Conservation (phyloP, 1,140 invertebrate species). For the Tetranychus cinnabarinus region DNA sequence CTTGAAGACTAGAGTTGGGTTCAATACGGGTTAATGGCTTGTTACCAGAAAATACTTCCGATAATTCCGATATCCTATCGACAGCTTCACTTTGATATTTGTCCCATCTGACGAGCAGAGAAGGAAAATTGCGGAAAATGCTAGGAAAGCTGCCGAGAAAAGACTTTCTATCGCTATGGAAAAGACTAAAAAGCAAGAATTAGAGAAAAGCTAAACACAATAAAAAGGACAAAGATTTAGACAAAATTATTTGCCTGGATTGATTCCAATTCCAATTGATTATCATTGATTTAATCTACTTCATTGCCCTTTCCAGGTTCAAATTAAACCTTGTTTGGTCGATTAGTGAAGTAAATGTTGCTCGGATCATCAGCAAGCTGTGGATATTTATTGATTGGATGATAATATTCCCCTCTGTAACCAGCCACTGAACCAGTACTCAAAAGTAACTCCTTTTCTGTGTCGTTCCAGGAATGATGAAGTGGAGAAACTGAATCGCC, state of each 20-base stretch:
- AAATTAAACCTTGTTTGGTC: not conserved
- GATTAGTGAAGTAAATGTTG: slow-evolving; percentile 58
- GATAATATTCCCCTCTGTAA: slow-evolving; percentile 66
- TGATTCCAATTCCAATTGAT: too few relatives aligned
- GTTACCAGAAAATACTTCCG: slow-evolving; percentile 66
- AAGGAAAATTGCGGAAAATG: too few relatives aligned
- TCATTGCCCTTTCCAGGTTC: too few relatives aligned
- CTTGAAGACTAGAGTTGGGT: slow-evolving; percentile 64
- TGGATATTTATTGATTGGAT: slow-evolving; percentile 65
- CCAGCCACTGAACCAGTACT: slow-evolving; percentile 62
- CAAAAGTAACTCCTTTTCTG: slow-evolving; percentile 69
- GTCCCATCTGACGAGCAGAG: slow-evolving; percentile 42
- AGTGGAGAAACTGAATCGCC: not conserved
- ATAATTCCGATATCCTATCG: slow-evolving; percentile 51
- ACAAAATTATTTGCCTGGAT: too few relatives aligned
- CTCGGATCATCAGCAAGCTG: slow-evolving; percentile 85
- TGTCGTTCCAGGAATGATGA: slow-evolving; percentile 46
- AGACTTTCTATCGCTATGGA: too few relatives aligned
- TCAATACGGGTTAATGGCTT: slow-evolving; percentile 62
- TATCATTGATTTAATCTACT: too few relatives aligned
- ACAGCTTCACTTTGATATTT: slow-evolving; percentile 46
- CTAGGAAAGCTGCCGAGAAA: too few relatives aligned
- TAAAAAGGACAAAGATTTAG: too few relatives aligned
- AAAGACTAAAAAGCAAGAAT: too few relatives aligned
- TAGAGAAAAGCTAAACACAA: too few relatives aligned